These are phyloP conservation scores for Heliothis peltigera DNA, from an alignment of 2,888 invertebrate species.

Conservation along the genomic window DNA sequence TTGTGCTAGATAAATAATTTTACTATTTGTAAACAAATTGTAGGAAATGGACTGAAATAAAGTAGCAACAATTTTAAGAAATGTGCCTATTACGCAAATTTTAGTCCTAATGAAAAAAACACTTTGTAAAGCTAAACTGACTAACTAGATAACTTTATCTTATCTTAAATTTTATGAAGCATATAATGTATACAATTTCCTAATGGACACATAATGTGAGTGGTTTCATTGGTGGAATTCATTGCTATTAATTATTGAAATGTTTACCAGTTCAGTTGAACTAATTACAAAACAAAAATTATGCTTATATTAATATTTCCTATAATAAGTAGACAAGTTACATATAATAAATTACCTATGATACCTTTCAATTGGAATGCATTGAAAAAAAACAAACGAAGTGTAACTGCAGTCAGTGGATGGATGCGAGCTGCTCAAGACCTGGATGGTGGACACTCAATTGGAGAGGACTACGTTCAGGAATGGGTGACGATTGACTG, in stretches of 20 bases:
- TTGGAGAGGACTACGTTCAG: too few relatives aligned
- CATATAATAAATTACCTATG: too few relatives aligned
- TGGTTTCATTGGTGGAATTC: conserved; percentile 30
- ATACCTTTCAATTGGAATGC: too few relatives aligned
- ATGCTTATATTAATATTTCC: not conserved
- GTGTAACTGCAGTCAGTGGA: too few relatives aligned
- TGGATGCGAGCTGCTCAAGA: too few relatives aligned
- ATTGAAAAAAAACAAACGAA: too few relatives aligned
- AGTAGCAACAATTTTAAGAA: conserved; percentile 16
- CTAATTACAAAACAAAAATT: not conserved
- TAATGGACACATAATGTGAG: conserved; percentile 16
- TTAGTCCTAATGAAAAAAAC: conserved; percentile 23
- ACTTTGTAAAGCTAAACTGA: conserved; percentile 16
- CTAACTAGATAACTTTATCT: conserved; percentile 15
- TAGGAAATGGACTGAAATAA: conserved; percentile 19
- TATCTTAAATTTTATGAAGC: conserved; percentile 13
- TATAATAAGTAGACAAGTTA: too few relatives aligned
- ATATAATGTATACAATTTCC: conserved; percentile 8
- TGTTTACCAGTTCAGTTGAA: not conserved
- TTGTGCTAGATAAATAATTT: conserved; percentile 49
- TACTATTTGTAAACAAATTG: conserved; percentile 27
- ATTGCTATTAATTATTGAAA: conserved; percentile 16
- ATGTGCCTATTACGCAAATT: conserved; percentile 33
- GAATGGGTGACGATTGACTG: too few relatives aligned
- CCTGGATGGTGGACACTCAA: too few relatives aligned